These are phyloP conservation scores for Drosophila lacertosa DNA, from an alignment of 1,140 invertebrate species.

Conservation along the genomic window DNA sequence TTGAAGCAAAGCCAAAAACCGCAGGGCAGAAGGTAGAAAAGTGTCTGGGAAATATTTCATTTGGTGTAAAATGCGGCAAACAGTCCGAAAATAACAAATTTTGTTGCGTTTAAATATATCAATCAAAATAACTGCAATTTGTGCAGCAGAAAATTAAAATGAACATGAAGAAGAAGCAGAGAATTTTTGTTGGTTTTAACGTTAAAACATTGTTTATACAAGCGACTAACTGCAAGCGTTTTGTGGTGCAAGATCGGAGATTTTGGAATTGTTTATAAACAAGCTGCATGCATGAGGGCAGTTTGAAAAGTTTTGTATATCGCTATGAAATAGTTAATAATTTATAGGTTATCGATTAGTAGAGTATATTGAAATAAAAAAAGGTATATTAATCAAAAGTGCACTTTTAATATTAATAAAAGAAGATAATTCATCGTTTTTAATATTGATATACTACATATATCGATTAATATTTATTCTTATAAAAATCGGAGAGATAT, in stretches of 20 bases:
- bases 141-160: conserved; percentile 7
- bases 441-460: too few species aligned
- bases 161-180: not conserved
- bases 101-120: conserved; percentile 23
- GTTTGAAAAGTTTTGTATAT: not conserved
- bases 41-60: conserved; percentile 14
- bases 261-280: conserved; percentile 27
- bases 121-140: conserved; percentile 34
- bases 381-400: too few species aligned
- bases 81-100: conserved; percentile 10
- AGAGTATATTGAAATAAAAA: too few species aligned
- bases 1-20: conserved; percentile 23
- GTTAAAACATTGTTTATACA: conserved; percentile 37
- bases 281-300: conserved; percentile 21
- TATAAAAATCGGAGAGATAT: too few species aligned
- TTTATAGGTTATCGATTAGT: too few species aligned
- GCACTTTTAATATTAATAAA: too few species aligned
- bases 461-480: too few species aligned
- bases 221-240: conserved; percentile 28
- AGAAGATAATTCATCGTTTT: too few species aligned
- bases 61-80: not conserved
- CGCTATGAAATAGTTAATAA: not conserved
- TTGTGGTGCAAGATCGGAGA: conserved; percentile 40
- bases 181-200: conserved; percentile 1
- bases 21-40: conserved; percentile 19